Evolutionary conservation across 2,888 invertebrate genomes (phyloP).

Genomic region (Parelbella ahira): DNA sequence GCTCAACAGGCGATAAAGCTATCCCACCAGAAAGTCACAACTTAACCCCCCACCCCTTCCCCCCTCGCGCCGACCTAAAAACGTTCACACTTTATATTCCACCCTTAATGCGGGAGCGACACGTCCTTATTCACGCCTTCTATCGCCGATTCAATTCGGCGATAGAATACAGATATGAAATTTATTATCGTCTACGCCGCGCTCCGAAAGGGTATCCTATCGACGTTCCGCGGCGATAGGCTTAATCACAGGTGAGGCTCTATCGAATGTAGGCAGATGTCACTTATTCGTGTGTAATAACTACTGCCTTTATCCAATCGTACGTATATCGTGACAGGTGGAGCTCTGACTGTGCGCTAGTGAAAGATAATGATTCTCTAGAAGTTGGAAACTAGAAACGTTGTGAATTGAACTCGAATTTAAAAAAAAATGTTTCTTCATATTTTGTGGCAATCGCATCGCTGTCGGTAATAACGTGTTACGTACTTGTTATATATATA

Average conservation of each 20-base stretch:
- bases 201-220: neutral
- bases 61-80: neutral
- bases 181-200: conserved; percentile 32
- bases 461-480: too few relatives aligned
- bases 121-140: conserved; percentile 22
- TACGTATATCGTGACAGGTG: too few relatives aligned
- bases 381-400: too few relatives aligned
- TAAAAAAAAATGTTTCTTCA: too few relatives aligned
- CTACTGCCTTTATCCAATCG: too few relatives aligned
- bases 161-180: conserved; percentile 30
- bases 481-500: too few relatives aligned
- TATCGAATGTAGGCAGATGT: too few relatives aligned
- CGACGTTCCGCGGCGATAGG: neutral
- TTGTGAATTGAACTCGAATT: too few relatives aligned
- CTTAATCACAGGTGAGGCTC: conserved; percentile 4
- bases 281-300: too few relatives aligned
- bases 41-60: neutral
- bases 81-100: conserved; percentile 25
- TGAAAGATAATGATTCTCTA: too few relatives aligned
- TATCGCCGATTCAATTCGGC: conserved; percentile 28
- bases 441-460: too few relatives aligned
- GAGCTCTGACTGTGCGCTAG: too few relatives aligned
- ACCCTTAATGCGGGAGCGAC: conserved; percentile 25
- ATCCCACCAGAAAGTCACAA: conserved; percentile 1
- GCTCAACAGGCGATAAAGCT: conserved; percentile 19